phyloP scores from a whole-genome alignment of 2,113 vertebrate genomes.

The Myotis yumanensis region DNA sequence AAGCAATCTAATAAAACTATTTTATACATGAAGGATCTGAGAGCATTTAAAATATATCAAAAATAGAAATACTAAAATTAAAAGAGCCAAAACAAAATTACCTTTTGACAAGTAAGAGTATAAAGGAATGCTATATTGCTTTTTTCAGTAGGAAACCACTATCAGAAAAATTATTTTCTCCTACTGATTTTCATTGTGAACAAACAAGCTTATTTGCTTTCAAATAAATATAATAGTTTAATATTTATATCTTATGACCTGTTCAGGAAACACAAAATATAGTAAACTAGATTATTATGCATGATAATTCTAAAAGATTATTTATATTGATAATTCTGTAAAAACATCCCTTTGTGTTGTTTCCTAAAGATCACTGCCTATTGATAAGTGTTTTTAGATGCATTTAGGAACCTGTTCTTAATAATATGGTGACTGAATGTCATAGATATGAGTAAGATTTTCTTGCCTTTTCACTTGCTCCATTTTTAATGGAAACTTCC shows the following conservation, averaged over 20 bases:
- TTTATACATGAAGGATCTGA: not conserved
- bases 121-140: not conserved
- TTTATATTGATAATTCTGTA: not conserved
- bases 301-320: not conserved
- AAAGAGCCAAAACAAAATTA: not conserved
- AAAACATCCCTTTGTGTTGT: not conserved
- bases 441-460: not conserved
- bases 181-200: not conserved
- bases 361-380: not conserved
- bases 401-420: not conserved
- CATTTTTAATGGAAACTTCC: not conserved
- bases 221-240: not conserved
- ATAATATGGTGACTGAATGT: not conserved
- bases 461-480: not conserved
- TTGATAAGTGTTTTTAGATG: not conserved
- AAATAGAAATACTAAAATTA: not conserved
- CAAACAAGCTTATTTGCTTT: not conserved
- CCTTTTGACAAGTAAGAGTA: not conserved
- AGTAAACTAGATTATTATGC: not conserved
- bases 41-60: not conserved
- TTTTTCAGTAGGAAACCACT: not conserved
- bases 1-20: not conserved
- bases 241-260: not conserved
- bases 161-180: not conserved
- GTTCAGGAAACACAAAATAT: not conserved